Evolutionary conservation across 2,888 invertebrate species (phyloP), one percentile per base, ranked within the genome.

Genomic region (Agonum fuliginosum): DNA sequence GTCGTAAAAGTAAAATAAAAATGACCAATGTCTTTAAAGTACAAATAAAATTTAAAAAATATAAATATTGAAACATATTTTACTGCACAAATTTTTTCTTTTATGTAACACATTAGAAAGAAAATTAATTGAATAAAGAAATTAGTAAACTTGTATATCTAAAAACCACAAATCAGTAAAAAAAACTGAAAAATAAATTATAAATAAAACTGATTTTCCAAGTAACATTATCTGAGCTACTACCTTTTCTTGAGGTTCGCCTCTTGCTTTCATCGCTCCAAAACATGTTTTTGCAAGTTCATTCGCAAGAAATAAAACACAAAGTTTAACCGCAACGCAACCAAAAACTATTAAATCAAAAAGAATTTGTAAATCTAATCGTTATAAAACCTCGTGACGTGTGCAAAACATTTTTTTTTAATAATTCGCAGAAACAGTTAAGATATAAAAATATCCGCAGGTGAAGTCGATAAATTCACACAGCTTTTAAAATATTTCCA

Each of bases 171-270:
- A n/a, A n/a, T n/a, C n/a, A n/a, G n/a, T n/a, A n/a, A n/a, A n/a
- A n/a, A n/a, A n/a, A n/a, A n/a, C n/a, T n/a, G n/a, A n/a, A n/a
- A 54, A 54, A 54, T 12, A 54, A 5, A 12, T 54, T 22, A 24
- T n/a, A 12, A 20, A 24, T 54, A 54, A 48, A 3, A 54, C 12
- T 54, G 54, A 54, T 54, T 8, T 54, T 22, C 54, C 54, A 54
- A 27, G 54, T 22, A 27, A n/a, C n/a, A 24, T 12, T 24, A 24
- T 51, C 24, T 54, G 54, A 22, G 54, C 22, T 54, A 5, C 12
- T n/a, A n/a, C n/a, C n/a, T 54, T 12, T 24, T 54, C 22, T 54
- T 54, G 54, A 22, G 54, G 54, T 54, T n/a, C 12, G 12, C 12
- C 22, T 54, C 3, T 24, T 24, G 54, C 54, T 54, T 54, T 24